Percentiles rank a stretch among this genome's conserved stretches.
Conservation (phyloP, 2,888 invertebrate genomes). For the Ormyrus pomaceus region DNA sequence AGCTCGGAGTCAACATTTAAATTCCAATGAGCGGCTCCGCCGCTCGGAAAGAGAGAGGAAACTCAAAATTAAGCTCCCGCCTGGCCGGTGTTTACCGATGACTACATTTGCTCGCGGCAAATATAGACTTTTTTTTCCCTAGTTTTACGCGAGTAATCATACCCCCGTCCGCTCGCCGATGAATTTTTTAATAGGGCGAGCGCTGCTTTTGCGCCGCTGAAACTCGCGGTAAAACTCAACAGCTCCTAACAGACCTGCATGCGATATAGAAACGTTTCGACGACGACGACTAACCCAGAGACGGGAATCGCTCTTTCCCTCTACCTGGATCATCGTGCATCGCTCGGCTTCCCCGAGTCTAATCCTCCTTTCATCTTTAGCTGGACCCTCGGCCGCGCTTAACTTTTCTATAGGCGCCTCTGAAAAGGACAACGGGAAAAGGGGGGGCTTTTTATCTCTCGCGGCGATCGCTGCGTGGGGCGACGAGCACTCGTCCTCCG, state of each 20-base stretch:
- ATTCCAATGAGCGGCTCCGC: constrained; percentile 1
- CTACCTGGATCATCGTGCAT: constrained; percentile 24
- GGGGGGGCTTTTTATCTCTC: constrained; percentile 24
- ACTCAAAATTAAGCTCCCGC: constrained; percentile 29
- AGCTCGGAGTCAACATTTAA: constrained; percentile 27
- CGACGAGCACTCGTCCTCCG: constrained; percentile 19
- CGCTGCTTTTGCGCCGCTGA: background rate
- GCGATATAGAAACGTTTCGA: no score
- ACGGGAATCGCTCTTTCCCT: no score
- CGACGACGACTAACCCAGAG: no score
- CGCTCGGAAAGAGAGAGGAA: constrained; percentile 10
- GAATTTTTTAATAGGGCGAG: constrained; percentile 13
- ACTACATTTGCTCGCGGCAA: constrained; percentile 5
- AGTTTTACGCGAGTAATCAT: background rate
- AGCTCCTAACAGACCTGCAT: no score
- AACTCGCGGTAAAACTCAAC: background rate
- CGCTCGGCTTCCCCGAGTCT: constrained; percentile 1
- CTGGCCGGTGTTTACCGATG: constrained; percentile 2
- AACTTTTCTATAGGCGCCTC: constrained; percentile 9
- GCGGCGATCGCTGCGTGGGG: constrained; percentile 12
- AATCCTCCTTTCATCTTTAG: constrained; percentile 37
- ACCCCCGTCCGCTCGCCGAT: background rate
- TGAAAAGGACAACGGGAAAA: constrained; percentile 21
- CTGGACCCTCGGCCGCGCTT: constrained; percentile 3
- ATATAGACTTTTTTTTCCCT: background rate